Percentiles rank a stretch among this genome's conserved stretches.
phyloP scores from a whole-genome alignment of 2,888 invertebrate species.

The Trachelus stipa region DNA sequence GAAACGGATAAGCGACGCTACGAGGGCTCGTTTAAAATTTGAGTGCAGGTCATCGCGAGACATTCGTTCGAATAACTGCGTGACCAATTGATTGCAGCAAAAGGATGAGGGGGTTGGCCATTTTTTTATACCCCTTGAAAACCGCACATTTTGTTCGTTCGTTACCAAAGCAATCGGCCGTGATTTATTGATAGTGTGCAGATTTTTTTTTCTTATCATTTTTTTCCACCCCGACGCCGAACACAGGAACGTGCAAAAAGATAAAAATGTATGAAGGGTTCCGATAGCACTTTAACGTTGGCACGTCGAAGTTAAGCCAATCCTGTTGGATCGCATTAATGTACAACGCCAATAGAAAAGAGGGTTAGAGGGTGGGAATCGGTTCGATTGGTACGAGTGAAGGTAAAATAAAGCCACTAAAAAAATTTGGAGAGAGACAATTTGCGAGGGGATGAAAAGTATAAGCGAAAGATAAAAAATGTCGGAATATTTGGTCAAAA shows the following conservation, averaged over 20 bases:
- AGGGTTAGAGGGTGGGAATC: not conserved
- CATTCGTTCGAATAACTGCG: not conserved
- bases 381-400: not conserved
- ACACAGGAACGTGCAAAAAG: not conserved
- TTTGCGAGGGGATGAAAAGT: not conserved
- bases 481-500: not conserved
- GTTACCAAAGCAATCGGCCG: not conserved
- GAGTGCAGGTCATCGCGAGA: not conserved
- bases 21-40: not conserved
- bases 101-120: not conserved
- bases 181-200: not conserved
- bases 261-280: not conserved
- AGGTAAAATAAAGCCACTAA: not conserved
- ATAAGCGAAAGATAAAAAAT: not conserved
- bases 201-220: not conserved
- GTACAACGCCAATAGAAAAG: not conserved
- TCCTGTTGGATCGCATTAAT: not conserved
- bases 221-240: not conserved
- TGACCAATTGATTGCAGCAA: not conserved
- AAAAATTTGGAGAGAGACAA: not conserved
- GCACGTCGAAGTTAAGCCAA: not conserved
- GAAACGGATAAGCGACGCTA: not conserved
- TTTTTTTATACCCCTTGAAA: not conserved
- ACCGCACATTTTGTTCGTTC: not conserved
- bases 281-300: not conserved